Evolutionary conservation across 53 echinoderm and acorn worm genomes (phyloP).

Genomic region (Henricia sp.): DNA sequence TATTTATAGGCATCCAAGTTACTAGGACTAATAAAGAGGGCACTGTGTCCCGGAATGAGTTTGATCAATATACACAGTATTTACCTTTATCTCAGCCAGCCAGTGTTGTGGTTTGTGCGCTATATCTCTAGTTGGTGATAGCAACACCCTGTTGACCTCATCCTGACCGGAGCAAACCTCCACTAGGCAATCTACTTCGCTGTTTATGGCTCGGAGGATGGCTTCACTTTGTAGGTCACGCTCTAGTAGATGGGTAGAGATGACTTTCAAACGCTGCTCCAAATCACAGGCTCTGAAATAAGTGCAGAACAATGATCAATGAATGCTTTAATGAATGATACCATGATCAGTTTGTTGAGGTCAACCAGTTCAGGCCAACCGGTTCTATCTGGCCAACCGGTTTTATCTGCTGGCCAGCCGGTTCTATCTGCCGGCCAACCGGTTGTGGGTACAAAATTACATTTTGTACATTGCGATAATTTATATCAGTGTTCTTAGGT

Average conservation of each 20-base stretch:
- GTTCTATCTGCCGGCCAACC: too few species aligned
- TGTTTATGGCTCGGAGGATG: constrained; percentile 54
- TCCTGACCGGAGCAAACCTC: constrained; percentile 24
- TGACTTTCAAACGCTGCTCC: constrained; percentile 51
- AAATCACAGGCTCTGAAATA: constrained; percentile 62
- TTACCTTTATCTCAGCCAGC: constrained; percentile 78
- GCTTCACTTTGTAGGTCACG: constrained; percentile 63
- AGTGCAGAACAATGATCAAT: too few species aligned
- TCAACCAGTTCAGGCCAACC: too few species aligned
- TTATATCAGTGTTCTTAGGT: too few species aligned
- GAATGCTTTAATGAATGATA: too few species aligned
- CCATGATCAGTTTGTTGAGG: too few species aligned
- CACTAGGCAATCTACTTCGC: constrained; percentile 68
- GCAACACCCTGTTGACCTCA: constrained; percentile 34
- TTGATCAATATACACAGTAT: neutral
- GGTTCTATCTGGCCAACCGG: too few species aligned
- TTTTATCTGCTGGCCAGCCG: too few species aligned
- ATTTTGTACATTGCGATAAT: too few species aligned
- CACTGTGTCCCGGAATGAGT: neutral
- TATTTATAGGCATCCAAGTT: too few species aligned
- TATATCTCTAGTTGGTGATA: constrained; percentile 65
- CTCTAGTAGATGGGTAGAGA: constrained; percentile 43
- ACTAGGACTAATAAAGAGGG: too few species aligned
- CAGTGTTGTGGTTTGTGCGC: constrained; percentile 70
- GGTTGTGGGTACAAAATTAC: too few species aligned